Evolutionary conservation across 2,888 invertebrate species (phyloP).

Genomic region (Conomelus anceps): DNA sequence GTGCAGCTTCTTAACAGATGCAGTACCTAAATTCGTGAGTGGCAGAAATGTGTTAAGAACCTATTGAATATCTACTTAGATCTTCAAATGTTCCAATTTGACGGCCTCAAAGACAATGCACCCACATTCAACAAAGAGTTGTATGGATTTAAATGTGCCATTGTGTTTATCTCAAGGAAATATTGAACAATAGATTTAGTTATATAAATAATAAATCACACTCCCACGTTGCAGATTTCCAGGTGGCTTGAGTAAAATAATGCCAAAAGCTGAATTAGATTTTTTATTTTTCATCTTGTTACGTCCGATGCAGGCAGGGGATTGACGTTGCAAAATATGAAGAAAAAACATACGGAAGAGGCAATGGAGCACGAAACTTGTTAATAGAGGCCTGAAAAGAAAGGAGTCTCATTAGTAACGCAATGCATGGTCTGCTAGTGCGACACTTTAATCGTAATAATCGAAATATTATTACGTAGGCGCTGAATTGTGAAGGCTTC

Average conservation of each 20-base stretch:
- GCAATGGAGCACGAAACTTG: neutral
- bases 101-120: neutral
- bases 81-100: neutral
- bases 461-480: neutral
- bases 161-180: neutral
- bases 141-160: neutral
- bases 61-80: neutral
- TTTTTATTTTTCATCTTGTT: neutral
- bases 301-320: neutral
- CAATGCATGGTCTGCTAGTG: neutral
- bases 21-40: neutral
- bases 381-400: neutral
- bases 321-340: neutral
- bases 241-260: neutral
- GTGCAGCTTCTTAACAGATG: no score
- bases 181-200: neutral
- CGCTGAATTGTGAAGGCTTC: neutral
- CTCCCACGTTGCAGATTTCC: neutral
- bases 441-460: neutral
- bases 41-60: neutral
- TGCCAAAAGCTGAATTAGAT: neutral
- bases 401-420: neutral
- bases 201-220: neutral
- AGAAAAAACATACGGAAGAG: neutral
- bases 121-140: neutral